These are phyloP conservation scores for Pogonocichla stellata DNA, from an alignment of 2,113 vertebrate genomes.

Conservation along the genomic window DNA sequence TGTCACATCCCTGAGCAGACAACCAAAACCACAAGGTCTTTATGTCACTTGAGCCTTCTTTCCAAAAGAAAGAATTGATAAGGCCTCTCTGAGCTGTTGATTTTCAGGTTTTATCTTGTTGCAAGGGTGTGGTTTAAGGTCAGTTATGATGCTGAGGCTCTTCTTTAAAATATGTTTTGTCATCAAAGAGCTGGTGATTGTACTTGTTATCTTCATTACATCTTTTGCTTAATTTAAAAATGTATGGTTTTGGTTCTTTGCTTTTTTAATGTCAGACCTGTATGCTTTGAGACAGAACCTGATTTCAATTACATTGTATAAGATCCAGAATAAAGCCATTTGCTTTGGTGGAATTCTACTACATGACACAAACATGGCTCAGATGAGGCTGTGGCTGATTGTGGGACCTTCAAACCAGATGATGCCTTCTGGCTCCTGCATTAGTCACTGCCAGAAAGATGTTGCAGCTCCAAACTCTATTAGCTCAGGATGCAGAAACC, in stretches of 20 bases:
- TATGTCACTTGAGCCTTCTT: neutral
- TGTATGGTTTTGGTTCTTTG: neutral
- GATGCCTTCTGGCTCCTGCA: neutral
- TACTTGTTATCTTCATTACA: neutral
- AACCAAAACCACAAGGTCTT: neutral
- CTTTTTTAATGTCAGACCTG: neutral
- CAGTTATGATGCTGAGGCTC: neutral
- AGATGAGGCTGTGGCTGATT: neutral
- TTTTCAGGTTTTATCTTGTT: neutral
- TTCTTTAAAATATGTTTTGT: neutral
- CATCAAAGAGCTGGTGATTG: neutral
- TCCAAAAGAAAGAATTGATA: neutral
- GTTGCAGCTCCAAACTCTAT: neutral
- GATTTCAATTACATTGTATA: neutral
- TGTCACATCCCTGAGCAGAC: neutral
- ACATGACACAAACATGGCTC: neutral
- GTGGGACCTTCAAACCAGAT: neutral
- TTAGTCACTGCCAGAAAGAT: constrained; percentile 16
- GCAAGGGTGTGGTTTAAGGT: neutral
- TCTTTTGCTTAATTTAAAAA: neutral
- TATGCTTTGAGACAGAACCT: neutral
- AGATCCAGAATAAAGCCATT: neutral
- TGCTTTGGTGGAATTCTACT: neutral
- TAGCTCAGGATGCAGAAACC: neutral
- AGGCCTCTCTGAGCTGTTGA: neutral